Conservation (phyloP, 2,113 vertebrate species). For the Triplophysa siluroides region DNA sequence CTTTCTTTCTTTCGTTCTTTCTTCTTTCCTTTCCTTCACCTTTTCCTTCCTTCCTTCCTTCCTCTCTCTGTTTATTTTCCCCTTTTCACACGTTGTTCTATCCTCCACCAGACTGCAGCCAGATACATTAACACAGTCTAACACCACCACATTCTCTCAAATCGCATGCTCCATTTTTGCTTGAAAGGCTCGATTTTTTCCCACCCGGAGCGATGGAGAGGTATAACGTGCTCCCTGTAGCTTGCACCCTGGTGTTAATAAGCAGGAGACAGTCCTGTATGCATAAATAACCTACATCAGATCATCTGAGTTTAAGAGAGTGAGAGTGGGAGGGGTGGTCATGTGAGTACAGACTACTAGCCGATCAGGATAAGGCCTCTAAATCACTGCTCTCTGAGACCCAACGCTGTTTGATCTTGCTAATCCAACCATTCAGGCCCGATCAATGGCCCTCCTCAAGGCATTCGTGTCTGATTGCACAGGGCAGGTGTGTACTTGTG, state of each 20-base stretch:
- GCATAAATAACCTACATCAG: constrained; percentile 57
- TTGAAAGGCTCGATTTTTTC: not conserved
- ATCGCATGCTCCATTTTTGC: not conserved
- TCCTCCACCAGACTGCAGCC: not conserved
- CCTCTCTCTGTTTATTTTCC: too few relatives aligned
- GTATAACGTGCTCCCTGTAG: constrained; percentile 18
- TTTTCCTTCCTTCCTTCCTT: not conserved
- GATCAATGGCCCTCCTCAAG: constrained; percentile 47
- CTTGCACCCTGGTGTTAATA: constrained; percentile 44
- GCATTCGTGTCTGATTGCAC: constrained; percentile 28
- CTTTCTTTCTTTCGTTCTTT: not conserved
- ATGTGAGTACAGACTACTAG: constrained; percentile 27
- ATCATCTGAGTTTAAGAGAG: constrained; percentile 46
- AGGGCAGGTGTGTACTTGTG: constrained; percentile 35
- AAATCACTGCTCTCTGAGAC: constrained; percentile 60
- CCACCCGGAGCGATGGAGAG: not conserved
- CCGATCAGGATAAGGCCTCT: constrained; percentile 58
- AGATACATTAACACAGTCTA: constrained; percentile 4
- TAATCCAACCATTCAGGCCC: constrained; percentile 48
- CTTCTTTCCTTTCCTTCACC: not conserved
- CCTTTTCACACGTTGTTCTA: not conserved
- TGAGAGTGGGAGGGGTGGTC: constrained; percentile 44
- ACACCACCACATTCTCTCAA: constrained; percentile 19
- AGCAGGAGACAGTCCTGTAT: constrained; percentile 12
- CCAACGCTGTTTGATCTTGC: constrained; percentile 43